A percentile compares a stretch with the other conserved stretches of the same genome.
Conservation (phyloP, 1,140 invertebrate genomes). For the Drosophila pseudoobscura region DNA sequence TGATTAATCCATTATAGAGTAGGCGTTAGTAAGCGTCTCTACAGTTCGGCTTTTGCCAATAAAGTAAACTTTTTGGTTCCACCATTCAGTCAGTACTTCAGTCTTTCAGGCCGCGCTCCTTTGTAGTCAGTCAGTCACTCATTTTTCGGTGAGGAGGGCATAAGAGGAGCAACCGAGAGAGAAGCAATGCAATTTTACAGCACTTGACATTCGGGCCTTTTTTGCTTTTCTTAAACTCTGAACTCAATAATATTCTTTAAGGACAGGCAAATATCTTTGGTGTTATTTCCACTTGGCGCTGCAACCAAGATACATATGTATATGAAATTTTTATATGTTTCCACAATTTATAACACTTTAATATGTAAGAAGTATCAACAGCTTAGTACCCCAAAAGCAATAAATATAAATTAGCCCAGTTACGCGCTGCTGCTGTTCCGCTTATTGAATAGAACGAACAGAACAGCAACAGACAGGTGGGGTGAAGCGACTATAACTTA, state of each 20-base stretch:
- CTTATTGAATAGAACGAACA: slow-evolving; percentile 61
- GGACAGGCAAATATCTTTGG: not conserved
- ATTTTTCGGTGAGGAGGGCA: slow-evolving; percentile 1
- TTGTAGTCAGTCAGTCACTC: slow-evolving; percentile 38
- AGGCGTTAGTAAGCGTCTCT: not conserved
- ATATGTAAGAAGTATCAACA: slow-evolving; percentile 33
- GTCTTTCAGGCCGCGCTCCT: slow-evolving; percentile 24
- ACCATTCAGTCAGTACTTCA: slow-evolving; percentile 25
- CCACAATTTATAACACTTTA: slow-evolving; percentile 36
- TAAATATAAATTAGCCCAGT: slow-evolving; percentile 65
- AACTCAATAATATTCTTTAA: slow-evolving; percentile 28
- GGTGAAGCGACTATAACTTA: no score
- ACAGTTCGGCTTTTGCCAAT: not conserved
- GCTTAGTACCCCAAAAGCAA: slow-evolving; percentile 32
- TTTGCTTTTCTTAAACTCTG: slow-evolving; percentile 31
- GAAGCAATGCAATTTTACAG: slow-evolving; percentile 47
- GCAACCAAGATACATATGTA: slow-evolving; percentile 1
- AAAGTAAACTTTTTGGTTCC: not conserved
- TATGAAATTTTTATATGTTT: slow-evolving; percentile 3
- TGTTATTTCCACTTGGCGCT: no score
- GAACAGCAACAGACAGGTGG: slow-evolving; percentile 7
- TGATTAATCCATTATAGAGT: no score
- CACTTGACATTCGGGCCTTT: slow-evolving; percentile 55
- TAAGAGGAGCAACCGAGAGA: not conserved
- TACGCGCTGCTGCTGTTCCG: slow-evolving; percentile 37